Evolutionary conservation across 2,888 invertebrate genomes (phyloP).

Genomic region (Drosophila pegasa): DNA sequence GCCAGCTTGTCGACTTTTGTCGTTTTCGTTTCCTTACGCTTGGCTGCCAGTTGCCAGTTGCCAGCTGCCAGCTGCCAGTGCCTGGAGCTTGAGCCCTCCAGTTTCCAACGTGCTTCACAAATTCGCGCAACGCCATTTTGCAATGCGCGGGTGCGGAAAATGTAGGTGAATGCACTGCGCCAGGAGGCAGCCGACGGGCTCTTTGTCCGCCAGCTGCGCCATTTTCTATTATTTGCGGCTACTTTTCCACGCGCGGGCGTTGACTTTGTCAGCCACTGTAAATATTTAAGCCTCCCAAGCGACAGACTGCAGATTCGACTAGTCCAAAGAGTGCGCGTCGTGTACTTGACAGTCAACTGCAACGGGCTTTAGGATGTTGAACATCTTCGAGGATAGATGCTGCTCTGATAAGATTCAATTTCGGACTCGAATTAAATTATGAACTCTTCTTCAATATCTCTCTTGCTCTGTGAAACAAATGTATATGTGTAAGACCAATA

Average conservation of each 20-base stretch:
- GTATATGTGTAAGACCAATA: no score
- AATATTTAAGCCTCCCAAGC: conserved; percentile 30
- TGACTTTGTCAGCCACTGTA: conserved; percentile 60
- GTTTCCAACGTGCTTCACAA: conserved; percentile 40
- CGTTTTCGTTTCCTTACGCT: conserved; percentile 30
- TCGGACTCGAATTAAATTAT: no score
- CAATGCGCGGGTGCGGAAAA: conserved; percentile 55
- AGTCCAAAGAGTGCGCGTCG: not conserved
- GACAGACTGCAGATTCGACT: not conserved
- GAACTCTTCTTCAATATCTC: no score
- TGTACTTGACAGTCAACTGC: conserved; percentile 5
- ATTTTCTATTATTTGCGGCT: conserved; percentile 63
- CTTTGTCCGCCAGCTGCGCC: conserved; percentile 47
- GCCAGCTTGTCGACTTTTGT: conserved; percentile 59
- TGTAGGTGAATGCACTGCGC: conserved; percentile 76
- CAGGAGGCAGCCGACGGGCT: conserved; percentile 27
- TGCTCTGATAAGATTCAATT: no score
- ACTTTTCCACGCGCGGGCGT: conserved; percentile 62
- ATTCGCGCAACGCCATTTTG: conserved; percentile 67
- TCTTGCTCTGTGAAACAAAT: no score
- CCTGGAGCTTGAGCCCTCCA: conserved; percentile 2
- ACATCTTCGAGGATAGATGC: not conserved
- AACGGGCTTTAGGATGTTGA: not conserved
- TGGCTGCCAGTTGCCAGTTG: conserved; percentile 20
- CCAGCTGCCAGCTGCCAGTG: conserved; percentile 3